A percentile compares a stretch with the other conserved stretches of the same genome.
Evolutionary conservation across 2,797 vertebrate genomes (phyloP).

Genomic region (Garrulus glandarius): DNA sequence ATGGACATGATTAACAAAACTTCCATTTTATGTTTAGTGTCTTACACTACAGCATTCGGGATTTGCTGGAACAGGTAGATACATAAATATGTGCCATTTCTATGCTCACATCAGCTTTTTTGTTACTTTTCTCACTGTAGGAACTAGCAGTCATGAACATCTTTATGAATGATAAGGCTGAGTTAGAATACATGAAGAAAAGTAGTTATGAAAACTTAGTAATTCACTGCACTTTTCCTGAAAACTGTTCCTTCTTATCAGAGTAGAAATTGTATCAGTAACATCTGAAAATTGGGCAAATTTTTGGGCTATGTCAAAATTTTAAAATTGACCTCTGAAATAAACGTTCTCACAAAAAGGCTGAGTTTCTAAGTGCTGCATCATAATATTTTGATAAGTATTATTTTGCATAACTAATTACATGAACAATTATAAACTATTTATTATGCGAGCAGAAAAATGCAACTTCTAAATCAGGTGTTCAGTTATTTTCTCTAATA

Average conservation of each 20-base stretch:
- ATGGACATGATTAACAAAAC: background rate
- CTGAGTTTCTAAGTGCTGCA: background rate
- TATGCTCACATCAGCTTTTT: background rate
- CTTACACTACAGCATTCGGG: background rate
- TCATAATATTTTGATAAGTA: background rate
- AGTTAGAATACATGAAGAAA: background rate
- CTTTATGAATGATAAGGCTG: background rate
- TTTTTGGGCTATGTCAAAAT: background rate
- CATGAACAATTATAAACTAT: background rate
- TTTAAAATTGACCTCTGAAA: background rate
- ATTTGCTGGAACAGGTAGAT: background rate
- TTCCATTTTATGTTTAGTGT: background rate
- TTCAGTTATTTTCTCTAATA: background rate
- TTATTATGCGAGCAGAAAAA: background rate
- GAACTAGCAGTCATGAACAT: background rate
- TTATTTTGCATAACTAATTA: background rate
- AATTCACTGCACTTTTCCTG: background rate
- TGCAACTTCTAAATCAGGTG: background rate
- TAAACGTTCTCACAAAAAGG: background rate
- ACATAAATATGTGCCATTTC: background rate
- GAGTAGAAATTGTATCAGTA: background rate
- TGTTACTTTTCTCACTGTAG: background rate
- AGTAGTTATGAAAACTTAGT: background rate
- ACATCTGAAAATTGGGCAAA: background rate
- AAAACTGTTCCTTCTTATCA: background rate